These are phyloP conservation scores for Mormyrops attenuatus DNA, from an alignment of 2,797 vertebrate genomes.

Conservation along the genomic window DNA sequence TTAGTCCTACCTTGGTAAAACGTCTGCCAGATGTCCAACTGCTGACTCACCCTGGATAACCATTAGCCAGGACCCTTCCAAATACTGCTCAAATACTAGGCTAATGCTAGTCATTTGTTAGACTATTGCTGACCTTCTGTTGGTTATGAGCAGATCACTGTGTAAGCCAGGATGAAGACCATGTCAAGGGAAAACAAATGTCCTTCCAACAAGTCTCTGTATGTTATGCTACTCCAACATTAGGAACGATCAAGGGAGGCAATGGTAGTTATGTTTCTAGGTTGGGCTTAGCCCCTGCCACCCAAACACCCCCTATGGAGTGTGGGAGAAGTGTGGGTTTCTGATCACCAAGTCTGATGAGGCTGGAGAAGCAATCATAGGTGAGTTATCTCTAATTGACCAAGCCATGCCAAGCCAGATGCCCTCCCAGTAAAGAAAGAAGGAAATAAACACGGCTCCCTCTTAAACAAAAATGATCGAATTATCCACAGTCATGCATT, in stretches of 20 bases:
- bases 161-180: background rate
- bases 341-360: background rate
- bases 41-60: too few relatives aligned
- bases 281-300: background rate
- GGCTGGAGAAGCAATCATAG: background rate
- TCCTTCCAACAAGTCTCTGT: background rate
- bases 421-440: background rate
- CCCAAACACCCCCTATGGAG: background rate
- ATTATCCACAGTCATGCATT: background rate
- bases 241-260: background rate
- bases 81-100: background rate
- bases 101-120: background rate
- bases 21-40: too few relatives aligned
- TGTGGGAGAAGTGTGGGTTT: background rate
- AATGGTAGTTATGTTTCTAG: background rate
- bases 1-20: too few relatives aligned
- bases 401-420: background rate
- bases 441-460: background rate
- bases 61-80: too few relatives aligned
- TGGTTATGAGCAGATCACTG: background rate
- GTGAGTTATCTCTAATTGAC: background rate
- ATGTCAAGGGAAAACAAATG: background rate
- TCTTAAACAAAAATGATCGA: background rate
- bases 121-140: background rate
- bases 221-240: background rate